Evolutionary conservation across 2,888 invertebrate species (phyloP).

Genomic region (Enoplolaimus lenunculus): DNA sequence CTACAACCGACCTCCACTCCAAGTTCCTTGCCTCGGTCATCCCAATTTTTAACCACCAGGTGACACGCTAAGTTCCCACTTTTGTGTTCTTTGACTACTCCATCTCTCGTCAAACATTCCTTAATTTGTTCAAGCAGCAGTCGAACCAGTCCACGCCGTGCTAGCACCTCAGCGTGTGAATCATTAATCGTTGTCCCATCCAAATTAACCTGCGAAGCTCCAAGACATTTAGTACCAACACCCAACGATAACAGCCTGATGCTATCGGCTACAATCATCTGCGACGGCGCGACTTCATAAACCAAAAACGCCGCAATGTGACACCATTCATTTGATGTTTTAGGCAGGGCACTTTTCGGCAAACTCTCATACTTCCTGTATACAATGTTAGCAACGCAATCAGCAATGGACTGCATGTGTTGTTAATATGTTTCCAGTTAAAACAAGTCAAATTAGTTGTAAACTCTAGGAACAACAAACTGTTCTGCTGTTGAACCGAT

Average conservation of each 20-base stretch:
- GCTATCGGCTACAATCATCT: background rate
- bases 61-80: no score
- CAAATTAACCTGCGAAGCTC: conserved; percentile 50
- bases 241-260: conserved; percentile 57
- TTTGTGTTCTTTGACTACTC: no score
- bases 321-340: background rate
- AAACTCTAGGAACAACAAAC: no score
- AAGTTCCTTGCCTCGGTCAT: no score
- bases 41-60: no score
- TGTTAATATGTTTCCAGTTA: no score
- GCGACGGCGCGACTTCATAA: background rate
- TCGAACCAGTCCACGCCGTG: conserved; percentile 63
- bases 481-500: no score
- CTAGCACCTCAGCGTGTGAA: conserved; percentile 77
- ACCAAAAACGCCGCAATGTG: background rate
- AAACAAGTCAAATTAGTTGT: no score
- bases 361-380: background rate
- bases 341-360: background rate
- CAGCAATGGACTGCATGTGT: no score
- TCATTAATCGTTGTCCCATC: conserved; percentile 58
- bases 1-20: no score
- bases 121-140: no score
- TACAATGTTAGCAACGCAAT: background rate
- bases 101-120: no score
- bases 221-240: conserved; percentile 81